Percentiles rank a stretch among this genome's conserved stretches.
phyloP scores from a whole-genome alignment of 1,140 invertebrate species.

The Drosophila mauritiana region DNA sequence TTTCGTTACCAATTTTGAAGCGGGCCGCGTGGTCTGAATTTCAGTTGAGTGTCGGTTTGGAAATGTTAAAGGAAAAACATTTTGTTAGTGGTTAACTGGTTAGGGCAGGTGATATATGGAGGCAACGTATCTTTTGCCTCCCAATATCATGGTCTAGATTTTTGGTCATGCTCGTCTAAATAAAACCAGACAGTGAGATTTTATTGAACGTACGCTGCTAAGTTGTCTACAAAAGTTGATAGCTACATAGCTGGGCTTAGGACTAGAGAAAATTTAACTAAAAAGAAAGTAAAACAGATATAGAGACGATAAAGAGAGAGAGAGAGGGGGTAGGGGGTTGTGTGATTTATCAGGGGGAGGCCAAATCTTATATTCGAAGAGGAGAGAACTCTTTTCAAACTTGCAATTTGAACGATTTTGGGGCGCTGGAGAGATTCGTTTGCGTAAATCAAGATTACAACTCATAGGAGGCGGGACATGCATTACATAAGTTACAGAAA shows the following conservation, averaged over 20 bases:
- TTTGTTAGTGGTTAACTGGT: constrained; percentile 46
- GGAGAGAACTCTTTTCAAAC: constrained; percentile 79
- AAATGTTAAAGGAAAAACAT: constrained; percentile 66
- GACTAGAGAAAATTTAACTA: constrained; percentile 40
- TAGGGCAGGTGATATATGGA: constrained; percentile 4
- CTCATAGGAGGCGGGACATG: constrained; percentile 62
- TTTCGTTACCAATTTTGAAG: constrained; percentile 58
- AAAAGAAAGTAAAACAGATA: constrained; percentile 39
- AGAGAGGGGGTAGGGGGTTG: not conserved
- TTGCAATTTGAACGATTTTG: constrained; percentile 46
- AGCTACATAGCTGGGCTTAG: constrained; percentile 48
- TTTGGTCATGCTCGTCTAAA: constrained; percentile 59
- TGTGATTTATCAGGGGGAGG: constrained; percentile 15
- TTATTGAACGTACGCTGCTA: constrained; percentile 56
- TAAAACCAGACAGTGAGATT: constrained; percentile 83
- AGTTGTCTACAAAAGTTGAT: constrained; percentile 36
- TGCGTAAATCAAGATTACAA: constrained; percentile 49
- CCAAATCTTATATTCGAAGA: constrained; percentile 40
- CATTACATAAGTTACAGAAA: constrained; percentile 70
- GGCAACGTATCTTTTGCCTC: too few relatives aligned
- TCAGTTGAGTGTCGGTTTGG: constrained; percentile 26
- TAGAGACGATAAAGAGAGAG: not conserved
- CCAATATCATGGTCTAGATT: constrained; percentile 41
- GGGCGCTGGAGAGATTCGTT: constrained; percentile 22
- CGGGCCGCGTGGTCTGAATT: constrained; percentile 47